phyloP scores from a whole-genome alignment of 1,140 invertebrate species.

The Eulimnadia texana region DNA sequence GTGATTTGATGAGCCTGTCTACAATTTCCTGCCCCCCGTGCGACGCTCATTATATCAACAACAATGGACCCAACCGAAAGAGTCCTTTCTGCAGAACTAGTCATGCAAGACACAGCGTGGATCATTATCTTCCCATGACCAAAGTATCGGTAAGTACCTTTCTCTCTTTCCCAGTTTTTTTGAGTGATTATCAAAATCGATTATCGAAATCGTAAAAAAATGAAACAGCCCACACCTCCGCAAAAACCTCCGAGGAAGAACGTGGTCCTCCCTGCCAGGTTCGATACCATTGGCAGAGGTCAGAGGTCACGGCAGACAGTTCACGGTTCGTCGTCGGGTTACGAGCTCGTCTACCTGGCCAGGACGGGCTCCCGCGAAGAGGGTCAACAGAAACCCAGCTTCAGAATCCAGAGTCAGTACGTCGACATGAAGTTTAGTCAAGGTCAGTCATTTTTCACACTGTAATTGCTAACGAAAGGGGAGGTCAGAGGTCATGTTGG shows the following conservation, averaged over 20 bases:
- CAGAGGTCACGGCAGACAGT: background rate
- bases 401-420: background rate
- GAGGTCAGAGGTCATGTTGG: too few species aligned
- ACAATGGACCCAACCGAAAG: background rate
- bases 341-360: slow-evolving; percentile 13
- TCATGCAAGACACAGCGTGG: slow-evolving; percentile 9
- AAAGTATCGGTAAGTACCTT: slow-evolving; percentile 13
- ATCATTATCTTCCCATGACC: slow-evolving; percentile 15
- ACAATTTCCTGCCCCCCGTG: slow-evolving; percentile 1
- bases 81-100: slow-evolving; percentile 7
- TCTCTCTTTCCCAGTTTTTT: background rate
- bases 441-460: too few species aligned
- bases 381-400: background rate
- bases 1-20: background rate
- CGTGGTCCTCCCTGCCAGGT: background rate
- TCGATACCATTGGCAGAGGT: background rate
- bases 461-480: too few species aligned
- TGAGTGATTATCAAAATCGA: background rate
- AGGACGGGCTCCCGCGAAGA: slow-evolving; percentile 5
- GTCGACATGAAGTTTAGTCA: background rate
- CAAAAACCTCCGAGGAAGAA: slow-evolving; percentile 13
- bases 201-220: background rate
- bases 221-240: slow-evolving; percentile 9
- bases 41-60: background rate
- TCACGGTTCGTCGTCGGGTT: slow-evolving; percentile 6